Evolutionary conservation across 2,888 invertebrate genomes (phyloP), one percentile per base, ranked within the genome.

Genomic region (Drosophila peninsularis): DNA sequence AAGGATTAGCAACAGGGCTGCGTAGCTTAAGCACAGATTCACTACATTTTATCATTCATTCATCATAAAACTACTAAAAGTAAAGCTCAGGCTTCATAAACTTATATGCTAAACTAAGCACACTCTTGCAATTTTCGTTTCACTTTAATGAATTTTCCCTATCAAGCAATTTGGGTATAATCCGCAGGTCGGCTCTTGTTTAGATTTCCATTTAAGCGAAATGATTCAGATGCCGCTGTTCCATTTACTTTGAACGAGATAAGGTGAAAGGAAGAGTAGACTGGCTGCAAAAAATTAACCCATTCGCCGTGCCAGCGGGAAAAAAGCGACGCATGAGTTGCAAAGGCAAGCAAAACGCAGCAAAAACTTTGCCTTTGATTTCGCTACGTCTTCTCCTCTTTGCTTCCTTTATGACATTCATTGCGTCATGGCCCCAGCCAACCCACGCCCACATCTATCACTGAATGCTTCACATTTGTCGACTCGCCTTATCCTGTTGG

Each of bases 401-500:
- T 49, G 41, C 32, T 50, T 41, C 39, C 49, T 57, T 72, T 78
- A 71, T 72, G 81, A 70, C 87, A 83, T 78, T 87, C 69, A 86
- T 74, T 80, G 75, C 69, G 44, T 50, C 60, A 42, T 52, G 13
- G 36, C 24, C 10, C 2, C 36, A 21, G 50, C 21, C 24, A 14
- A 10, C 55, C 60, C 58, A 45, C 76, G 61, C 86, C 65, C 63
- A 73, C 79, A 84, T 85, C 74, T 82, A 82, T 85, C 86, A 85
- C 69, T 72, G 62, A 61, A 61, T 71, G 71, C 79, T 61, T 67
- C 68, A 70, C 78, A 82, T 82, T 83, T 86, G 78, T 78, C 84
- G 84, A 80, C 75, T 80, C 64, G 75, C 69, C 87, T 86, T 86
- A 83, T 83, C 81, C 87, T 67, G 80, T 73, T 69, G 58, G 36